phyloP scores from a whole-genome alignment of 2,888 invertebrate genomes.

The Temnothorax rugatulus region DNA sequence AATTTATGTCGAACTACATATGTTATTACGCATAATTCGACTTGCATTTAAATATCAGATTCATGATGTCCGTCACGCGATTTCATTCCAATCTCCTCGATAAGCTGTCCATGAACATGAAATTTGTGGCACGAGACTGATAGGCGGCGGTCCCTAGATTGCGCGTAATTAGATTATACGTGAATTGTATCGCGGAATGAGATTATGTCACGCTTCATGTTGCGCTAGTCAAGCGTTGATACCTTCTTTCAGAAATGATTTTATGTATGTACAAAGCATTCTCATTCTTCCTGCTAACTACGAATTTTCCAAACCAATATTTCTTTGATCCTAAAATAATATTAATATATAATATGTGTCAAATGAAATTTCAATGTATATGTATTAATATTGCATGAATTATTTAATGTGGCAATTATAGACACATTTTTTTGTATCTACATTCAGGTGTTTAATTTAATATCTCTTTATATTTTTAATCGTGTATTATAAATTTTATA shows the following conservation, averaged over 20 bases:
- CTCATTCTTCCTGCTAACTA: background rate
- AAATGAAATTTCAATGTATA: slow-evolving; percentile 1
- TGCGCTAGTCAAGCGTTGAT: background rate
- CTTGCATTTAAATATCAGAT: slow-evolving; percentile 10
- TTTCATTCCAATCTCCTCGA: background rate
- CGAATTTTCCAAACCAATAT: background rate
- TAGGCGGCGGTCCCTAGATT: background rate
- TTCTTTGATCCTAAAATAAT: background rate
- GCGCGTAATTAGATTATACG: slow-evolving; percentile 31
- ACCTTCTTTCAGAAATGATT: background rate
- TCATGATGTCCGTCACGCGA: background rate
- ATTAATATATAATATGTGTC: background rate
- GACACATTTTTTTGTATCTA: background rate
- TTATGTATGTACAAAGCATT: background rate
- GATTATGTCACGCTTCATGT: slow-evolving; percentile 17
- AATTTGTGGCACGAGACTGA: slow-evolving; percentile 1
- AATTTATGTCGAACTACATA: slow-evolving; percentile 55
- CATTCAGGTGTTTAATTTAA: background rate
- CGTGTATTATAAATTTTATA: background rate
- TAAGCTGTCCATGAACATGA: background rate
- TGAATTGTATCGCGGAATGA: slow-evolving; percentile 18
- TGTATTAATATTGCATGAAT: background rate
- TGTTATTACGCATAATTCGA: slow-evolving; percentile 9
- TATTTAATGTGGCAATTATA: background rate
- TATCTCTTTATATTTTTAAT: background rate